Percentiles rank a stretch among this genome's conserved stretches.
phyloP scores from a whole-genome alignment of 2,797 vertebrate species.

The Liasis olivaceus region DNA sequence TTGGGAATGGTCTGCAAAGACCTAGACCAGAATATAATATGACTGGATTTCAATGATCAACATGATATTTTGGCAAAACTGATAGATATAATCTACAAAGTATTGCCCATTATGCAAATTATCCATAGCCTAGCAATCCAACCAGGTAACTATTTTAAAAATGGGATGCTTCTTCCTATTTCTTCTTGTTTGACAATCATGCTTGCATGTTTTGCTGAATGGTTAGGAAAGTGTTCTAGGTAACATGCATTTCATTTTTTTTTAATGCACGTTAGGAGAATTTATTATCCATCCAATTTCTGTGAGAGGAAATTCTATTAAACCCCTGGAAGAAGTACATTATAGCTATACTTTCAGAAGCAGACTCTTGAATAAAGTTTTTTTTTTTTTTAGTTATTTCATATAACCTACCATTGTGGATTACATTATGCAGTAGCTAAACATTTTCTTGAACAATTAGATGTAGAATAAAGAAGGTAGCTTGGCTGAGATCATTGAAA shows the following conservation, averaged over 20 bases:
- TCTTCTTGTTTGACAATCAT: constrained; percentile 2
- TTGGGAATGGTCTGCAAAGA: background rate
- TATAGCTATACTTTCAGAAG: constrained; percentile 71
- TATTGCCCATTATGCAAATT: background rate
- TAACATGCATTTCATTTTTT: constrained; percentile 50
- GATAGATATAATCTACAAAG: background rate
- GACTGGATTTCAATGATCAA: background rate
- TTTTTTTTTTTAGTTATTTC: constrained; percentile 76
- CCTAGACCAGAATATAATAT: background rate
- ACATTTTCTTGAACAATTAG: constrained; percentile 82
- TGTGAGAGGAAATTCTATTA: constrained; percentile 77
- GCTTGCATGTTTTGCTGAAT: constrained; percentile 43
- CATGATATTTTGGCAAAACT: background rate
- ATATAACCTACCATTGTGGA: constrained; percentile 77
- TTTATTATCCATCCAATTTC: constrained; percentile 74
- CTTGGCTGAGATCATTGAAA: constrained; percentile 78
- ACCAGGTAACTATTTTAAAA: background rate
- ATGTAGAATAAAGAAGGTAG: constrained; percentile 74
- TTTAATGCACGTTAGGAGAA: constrained; percentile 38
- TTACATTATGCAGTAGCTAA: constrained; percentile 81
- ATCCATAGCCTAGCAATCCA: background rate
- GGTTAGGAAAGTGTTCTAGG: constrained; percentile 60
- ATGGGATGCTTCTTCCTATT: background rate
- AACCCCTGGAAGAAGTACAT: constrained; percentile 72
- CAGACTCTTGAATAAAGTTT: constrained; percentile 78